A percentile compares a stretch with the other conserved stretches of the same genome.
These are phyloP conservation scores for Ectemnius lituratus DNA, from an alignment of 2,888 invertebrate species.

Conservation along the genomic window DNA sequence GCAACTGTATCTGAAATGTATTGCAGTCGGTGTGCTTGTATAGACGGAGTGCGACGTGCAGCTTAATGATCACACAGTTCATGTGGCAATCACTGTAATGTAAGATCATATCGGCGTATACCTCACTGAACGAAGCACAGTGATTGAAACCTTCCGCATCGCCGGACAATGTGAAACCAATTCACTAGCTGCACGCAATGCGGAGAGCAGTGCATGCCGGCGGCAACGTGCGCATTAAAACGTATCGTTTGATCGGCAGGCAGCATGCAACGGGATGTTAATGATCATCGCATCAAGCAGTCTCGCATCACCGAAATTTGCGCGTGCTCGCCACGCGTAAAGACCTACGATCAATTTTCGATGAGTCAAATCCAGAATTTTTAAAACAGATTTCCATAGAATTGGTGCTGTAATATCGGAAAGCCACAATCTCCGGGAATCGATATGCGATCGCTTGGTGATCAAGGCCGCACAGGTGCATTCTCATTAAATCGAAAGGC, in stretches of 20 bases:
- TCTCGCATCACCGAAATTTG: neutral
- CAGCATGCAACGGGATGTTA: slow-evolving; percentile 9
- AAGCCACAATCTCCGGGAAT: slow-evolving; percentile 19
- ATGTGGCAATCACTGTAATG: slow-evolving; percentile 21
- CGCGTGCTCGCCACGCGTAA: slow-evolving; percentile 12
- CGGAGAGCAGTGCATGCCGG: neutral
- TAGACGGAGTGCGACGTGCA: neutral
- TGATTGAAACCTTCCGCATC: slow-evolving; percentile 9
- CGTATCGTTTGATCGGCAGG: neutral
- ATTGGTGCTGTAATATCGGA: slow-evolving; percentile 23
- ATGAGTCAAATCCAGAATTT: too few species aligned
- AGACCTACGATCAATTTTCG: too few species aligned
- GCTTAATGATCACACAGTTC: slow-evolving; percentile 38
- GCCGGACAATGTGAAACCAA: slow-evolving; percentile 4
- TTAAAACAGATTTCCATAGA: too few species aligned
- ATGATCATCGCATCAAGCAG: slow-evolving; percentile 15
- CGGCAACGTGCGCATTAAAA: neutral
- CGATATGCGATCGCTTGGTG: slow-evolving; percentile 24
- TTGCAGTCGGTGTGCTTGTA: neutral
- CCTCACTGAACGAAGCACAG: neutral
- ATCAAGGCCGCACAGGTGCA: slow-evolving; percentile 35
- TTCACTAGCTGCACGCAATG: neutral
- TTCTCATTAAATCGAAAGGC: slow-evolving; percentile 36
- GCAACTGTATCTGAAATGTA: slow-evolving; percentile 33
- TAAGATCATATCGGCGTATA: slow-evolving; percentile 1